phyloP scores from a whole-genome alignment of 2,797 vertebrate species.

The Enteromius thamalakanensis region DNA sequence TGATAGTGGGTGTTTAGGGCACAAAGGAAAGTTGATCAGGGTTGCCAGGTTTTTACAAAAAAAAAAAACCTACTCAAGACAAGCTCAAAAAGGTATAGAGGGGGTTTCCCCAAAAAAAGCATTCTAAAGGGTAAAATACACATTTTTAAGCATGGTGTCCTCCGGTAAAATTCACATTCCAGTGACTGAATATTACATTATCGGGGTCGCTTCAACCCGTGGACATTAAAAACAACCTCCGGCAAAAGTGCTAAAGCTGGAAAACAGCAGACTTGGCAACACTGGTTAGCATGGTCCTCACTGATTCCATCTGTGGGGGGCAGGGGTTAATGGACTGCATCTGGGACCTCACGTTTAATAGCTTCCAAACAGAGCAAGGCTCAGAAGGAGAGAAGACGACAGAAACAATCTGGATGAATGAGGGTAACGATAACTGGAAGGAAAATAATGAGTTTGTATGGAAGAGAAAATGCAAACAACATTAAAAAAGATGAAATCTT shows the following conservation, averaged over 20 bases:
- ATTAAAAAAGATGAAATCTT: not conserved
- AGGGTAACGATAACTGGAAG: not conserved
- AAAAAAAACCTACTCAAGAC: too few relatives aligned
- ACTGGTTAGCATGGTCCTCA: conserved; percentile 3
- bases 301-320: conserved; percentile 41
- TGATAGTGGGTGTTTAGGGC: not conserved
- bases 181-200: too few relatives aligned
- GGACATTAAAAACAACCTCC: too few relatives aligned
- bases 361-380: conserved; percentile 28
- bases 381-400: conserved; percentile 10
- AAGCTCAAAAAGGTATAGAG: too few relatives aligned
- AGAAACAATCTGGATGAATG: conserved; percentile 19
- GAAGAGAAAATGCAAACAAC: not conserved
- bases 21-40: not conserved
- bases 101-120: too few relatives aligned
- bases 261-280: too few relatives aligned
- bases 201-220: too few relatives aligned
- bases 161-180: too few relatives aligned
- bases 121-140: too few relatives aligned
- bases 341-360: conserved; percentile 52
- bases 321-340: conserved; percentile 59
- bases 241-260: too few relatives aligned
- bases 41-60: too few relatives aligned
- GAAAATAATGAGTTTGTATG: conserved; percentile 35
- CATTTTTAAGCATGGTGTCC: too few relatives aligned